A percentile compares a stretch with the other conserved stretches of the same genome.
These are phyloP conservation scores for Varanus salvator DNA, from an alignment of 2,113 vertebrate genomes.

Conservation along the genomic window DNA sequence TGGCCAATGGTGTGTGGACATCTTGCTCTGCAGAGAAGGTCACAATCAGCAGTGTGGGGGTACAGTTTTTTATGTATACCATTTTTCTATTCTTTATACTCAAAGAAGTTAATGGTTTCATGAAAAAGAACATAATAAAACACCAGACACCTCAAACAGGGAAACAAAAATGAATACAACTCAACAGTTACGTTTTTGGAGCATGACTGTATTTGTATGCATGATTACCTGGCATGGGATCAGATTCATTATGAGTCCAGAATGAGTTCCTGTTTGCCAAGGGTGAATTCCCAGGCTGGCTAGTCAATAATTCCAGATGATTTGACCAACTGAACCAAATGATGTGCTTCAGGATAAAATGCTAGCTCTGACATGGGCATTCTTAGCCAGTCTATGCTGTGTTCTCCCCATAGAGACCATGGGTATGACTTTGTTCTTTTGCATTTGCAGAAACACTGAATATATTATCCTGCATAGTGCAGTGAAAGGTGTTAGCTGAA, in stretches of 20 bases:
- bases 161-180: not conserved
- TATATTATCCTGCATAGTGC: not conserved
- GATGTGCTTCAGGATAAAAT: not conserved
- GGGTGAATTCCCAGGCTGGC: not conserved
- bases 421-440: conserved; percentile 41
- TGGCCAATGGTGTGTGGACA: too few species aligned
- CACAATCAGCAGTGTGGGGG: not conserved
- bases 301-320: not conserved
- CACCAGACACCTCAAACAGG: not conserved
- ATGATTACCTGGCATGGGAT: not conserved
- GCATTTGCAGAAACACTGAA: conserved; percentile 27
- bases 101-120: not conserved
- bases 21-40: not conserved
- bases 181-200: not conserved
- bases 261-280: not conserved
- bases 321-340: not conserved
- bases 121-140: not conserved
- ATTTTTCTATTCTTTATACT: not conserved
- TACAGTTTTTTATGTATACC: not conserved
- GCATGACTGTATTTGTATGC: not conserved
- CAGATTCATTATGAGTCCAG: too few species aligned
- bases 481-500: conserved; percentile 34
- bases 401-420: conserved; percentile 11
- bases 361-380: too few species aligned
- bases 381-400: too few species aligned